A percentile compares a stretch with the other conserved stretches of the same genome.
These are phyloP conservation scores for Halcyon senegalensis DNA, from an alignment of 2,113 vertebrate species.

Conservation along the genomic window DNA sequence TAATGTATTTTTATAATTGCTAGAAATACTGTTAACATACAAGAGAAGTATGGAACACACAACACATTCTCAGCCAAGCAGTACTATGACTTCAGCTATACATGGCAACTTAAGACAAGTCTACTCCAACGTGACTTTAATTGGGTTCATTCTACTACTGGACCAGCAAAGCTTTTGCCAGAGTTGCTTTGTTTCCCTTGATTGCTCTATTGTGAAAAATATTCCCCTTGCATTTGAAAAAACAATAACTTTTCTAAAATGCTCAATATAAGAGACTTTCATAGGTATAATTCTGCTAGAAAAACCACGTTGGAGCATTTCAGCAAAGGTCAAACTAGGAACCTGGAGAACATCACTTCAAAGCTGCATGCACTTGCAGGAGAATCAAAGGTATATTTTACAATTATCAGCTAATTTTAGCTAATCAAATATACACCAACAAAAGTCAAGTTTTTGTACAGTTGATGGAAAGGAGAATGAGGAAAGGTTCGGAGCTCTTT, in stretches of 20 bases:
- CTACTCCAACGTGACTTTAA: neutral
- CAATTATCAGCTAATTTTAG: neutral
- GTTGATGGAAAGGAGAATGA: neutral
- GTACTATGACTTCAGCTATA: neutral
- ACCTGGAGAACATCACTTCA: neutral
- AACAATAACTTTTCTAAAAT: neutral
- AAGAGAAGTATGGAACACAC: neutral
- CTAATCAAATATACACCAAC: neutral
- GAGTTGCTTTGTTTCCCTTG: neutral
- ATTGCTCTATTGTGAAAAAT: neutral
- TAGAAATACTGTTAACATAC: neutral
- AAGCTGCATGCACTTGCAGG: accelerated
- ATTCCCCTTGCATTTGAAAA: neutral
- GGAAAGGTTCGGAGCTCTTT: neutral
- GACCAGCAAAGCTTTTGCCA: neutral
- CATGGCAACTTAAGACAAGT: neutral
- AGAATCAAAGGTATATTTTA: neutral
- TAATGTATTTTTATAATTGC: neutral
- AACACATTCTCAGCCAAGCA: neutral
- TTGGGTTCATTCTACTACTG: neutral
- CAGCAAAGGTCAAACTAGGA: neutral
- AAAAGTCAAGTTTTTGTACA: neutral
- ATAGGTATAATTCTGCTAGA: neutral
- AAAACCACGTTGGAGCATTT: neutral
- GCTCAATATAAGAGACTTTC: too few relatives aligned